A percentile compares a stretch with the other conserved stretches of the same genome.
Conservation (phyloP, 2,797 vertebrate genomes). For the Glossophaga mutica region DNA sequence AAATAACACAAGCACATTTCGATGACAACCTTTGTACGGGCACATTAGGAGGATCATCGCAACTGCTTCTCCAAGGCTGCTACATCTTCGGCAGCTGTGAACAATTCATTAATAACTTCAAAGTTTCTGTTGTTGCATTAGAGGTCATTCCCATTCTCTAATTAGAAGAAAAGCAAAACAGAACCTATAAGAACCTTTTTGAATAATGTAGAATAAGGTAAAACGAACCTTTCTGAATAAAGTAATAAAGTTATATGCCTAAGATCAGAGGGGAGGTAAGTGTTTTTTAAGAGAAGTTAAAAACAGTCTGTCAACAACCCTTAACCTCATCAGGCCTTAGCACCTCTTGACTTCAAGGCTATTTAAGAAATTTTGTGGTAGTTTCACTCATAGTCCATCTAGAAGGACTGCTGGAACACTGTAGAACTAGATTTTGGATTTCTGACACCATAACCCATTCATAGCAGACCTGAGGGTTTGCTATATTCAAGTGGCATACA, state of each 20-base stretch:
- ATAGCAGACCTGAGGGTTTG: background rate
- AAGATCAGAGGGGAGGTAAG: background rate
- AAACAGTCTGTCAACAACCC: background rate
- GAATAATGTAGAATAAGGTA: background rate
- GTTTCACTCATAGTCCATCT: background rate
- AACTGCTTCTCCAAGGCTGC: background rate
- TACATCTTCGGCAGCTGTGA: background rate
- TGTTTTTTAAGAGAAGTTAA: background rate
- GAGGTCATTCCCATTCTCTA: background rate
- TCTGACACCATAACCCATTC: background rate
- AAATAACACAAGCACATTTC: background rate
- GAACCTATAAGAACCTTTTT: background rate
- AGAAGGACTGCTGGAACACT: background rate
- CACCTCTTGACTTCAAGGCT: background rate
- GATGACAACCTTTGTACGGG: background rate
- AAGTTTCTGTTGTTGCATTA: background rate
- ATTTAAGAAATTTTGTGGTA: background rate
- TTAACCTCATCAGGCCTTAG: background rate
- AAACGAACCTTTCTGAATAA: background rate
- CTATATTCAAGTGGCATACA: background rate
- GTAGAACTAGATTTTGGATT: slow-evolving; percentile 6
- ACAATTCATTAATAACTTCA: background rate
- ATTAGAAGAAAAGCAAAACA: slow-evolving; percentile 20
- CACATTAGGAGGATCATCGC: background rate
- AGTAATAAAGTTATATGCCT: background rate